Conservation (phyloP, 2,888 invertebrate genomes). For the Eucera pruinosa region DNA sequence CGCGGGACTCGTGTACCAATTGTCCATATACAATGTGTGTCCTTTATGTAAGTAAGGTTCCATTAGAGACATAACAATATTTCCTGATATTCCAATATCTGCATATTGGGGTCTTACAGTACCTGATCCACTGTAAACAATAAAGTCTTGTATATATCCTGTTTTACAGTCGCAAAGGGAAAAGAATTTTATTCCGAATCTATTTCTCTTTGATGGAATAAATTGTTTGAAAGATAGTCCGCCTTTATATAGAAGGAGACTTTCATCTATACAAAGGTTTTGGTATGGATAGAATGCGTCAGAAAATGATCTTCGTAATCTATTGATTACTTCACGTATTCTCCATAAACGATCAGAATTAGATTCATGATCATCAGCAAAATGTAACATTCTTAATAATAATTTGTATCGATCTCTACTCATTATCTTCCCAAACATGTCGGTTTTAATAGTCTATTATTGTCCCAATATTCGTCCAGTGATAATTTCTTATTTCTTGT, state of each 20-base stretch:
- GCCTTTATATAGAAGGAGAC: background rate
- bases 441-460: constrained; percentile 33
- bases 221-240: constrained; percentile 13
- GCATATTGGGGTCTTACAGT: constrained; percentile 16
- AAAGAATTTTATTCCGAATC: constrained; percentile 19
- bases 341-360: constrained; percentile 37
- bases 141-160: constrained; percentile 10
- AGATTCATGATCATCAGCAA: constrained; percentile 32
- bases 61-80: constrained; percentile 26
- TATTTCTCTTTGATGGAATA: constrained; percentile 5
- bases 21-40: constrained; percentile 28
- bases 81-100: constrained; percentile 32
- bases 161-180: constrained; percentile 25
- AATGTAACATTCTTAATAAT: constrained; percentile 44
- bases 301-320: constrained; percentile 28
- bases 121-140: constrained; percentile 1
- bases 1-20: constrained; percentile 31
- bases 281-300: constrained; percentile 34
- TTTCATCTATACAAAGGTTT: constrained; percentile 14
- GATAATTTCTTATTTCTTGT: constrained; percentile 38
- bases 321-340: constrained; percentile 30
- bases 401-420: constrained; percentile 35
- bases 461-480: constrained; percentile 32
- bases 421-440: constrained; percentile 39
- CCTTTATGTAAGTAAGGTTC: constrained; percentile 26